Conservation (phyloP, 2,888 invertebrate species). For the Caenorhabditis zanzibari region DNA sequence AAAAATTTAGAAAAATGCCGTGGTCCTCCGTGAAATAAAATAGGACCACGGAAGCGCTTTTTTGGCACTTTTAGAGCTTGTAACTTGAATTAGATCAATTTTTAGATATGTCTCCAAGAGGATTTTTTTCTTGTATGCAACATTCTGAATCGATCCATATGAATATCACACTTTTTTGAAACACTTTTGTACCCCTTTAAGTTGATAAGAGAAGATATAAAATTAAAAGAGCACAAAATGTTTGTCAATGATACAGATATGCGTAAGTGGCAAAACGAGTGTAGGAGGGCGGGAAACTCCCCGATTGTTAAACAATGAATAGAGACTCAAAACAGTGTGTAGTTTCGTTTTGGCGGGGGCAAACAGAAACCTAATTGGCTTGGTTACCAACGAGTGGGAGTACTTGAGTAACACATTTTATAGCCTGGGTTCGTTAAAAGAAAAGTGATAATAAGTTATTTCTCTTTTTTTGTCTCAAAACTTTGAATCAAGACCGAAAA, state of each 20-base stretch:
- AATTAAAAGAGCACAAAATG: neutral
- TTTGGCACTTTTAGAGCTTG: too few relatives aligned
- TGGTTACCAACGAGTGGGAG: constrained; percentile 21
- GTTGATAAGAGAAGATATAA: constrained; percentile 2
- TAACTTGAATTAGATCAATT: too few relatives aligned
- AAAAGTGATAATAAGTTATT: constrained; percentile 26
- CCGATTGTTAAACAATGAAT: constrained; percentile 29
- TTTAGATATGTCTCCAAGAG: too few relatives aligned
- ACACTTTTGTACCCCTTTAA: too few relatives aligned
- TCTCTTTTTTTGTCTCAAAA: constrained; percentile 6
- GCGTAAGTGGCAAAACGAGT: neutral
- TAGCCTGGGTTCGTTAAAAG: constrained; percentile 26
- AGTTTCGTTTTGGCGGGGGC: constrained; percentile 12
- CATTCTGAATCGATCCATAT: too few relatives aligned
- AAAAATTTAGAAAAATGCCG: too few relatives aligned
- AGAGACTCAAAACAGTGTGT: constrained; percentile 41
- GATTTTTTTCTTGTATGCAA: too few relatives aligned
- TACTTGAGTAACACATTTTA: constrained; percentile 50
- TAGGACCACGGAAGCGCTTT: too few relatives aligned
- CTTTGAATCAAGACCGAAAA: neutral
- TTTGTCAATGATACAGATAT: constrained; percentile 34
- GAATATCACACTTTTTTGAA: too few relatives aligned
- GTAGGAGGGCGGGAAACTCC: constrained; percentile 13
- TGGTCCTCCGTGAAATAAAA: too few relatives aligned
- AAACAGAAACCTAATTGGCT: constrained; percentile 31